Conservation (phyloP, 1,140 invertebrate genomes). For the Neomicropteryx cornuta region DNA sequence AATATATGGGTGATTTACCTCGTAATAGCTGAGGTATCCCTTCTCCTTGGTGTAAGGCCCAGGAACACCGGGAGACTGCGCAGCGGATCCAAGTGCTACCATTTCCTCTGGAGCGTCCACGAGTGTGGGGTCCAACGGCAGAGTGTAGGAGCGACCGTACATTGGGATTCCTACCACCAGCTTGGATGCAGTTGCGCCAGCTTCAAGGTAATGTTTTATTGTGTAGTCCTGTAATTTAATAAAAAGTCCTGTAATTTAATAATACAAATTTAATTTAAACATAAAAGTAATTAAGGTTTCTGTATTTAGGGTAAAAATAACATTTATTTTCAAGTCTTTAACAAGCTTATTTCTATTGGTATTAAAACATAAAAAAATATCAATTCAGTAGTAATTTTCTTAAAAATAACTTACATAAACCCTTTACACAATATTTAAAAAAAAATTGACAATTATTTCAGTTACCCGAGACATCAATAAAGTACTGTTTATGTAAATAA, state of each 20-base stretch:
- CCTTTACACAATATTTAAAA: too few species aligned
- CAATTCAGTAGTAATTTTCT: too few species aligned
- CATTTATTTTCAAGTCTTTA: too few species aligned
- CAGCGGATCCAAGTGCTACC: conserved; percentile 67
- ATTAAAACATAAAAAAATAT: too few species aligned
- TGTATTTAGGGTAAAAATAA: too few species aligned
- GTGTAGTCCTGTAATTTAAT: conserved; percentile 63
- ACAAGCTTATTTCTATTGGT: too few species aligned
- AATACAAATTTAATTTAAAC: conserved; percentile 5
- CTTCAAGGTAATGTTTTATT: conserved; percentile 77
- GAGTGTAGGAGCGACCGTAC: conserved; percentile 83
- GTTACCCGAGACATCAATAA: too few species aligned
- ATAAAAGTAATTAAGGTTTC: too few species aligned
- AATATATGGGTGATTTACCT: conserved; percentile 61
- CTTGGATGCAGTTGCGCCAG: conserved; percentile 73
- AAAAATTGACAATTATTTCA: too few species aligned
- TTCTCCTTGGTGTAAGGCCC: conserved; percentile 85
- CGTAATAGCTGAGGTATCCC: conserved; percentile 87
- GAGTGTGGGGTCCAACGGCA: conserved; percentile 73
- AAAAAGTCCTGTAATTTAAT: conserved; percentile 3
- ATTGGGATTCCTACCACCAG: conserved; percentile 89
- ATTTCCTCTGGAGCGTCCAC: conserved; percentile 49
- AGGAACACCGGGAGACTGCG: conserved; percentile 80
- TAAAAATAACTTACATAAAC: too few species aligned
- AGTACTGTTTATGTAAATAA: too few species aligned